Base-by-base conservation (phyloP, 1,140 invertebrate genomes). In the Reticulitermes speratus region DNA sequence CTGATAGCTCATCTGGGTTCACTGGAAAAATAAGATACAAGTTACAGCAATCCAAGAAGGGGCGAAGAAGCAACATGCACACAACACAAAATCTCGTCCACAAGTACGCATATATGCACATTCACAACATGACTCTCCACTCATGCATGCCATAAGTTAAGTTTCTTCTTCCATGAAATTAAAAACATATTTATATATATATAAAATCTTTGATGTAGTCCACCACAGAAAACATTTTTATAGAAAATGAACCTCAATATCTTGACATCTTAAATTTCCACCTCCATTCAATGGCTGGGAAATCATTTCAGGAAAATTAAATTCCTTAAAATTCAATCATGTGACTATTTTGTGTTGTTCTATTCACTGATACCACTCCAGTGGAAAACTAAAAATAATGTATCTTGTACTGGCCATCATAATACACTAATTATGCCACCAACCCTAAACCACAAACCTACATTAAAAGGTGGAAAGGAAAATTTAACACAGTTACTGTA, bases 81-180 rank as follows among this genome's bases (percentile, higher is more conserved):
- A 75, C 65, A 75, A 75, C 65, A 75, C 65, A 30, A 75, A 30
- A 25, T 75, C 65, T 75, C 65, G n/a, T 75, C 65, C 65, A 8
- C 65, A 75, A 75, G 25, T 75, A 75, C n/a, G n/a, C n/a, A 75
- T 30, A 30, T 16, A 14, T 75, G 65, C n/a, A 75, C 65, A 75
- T 30, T 75, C 65, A 75, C 65, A 75, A 75, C 65, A 75, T 6
- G 1, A 30, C 65, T 75, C 21, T 23, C 14, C 59, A 59, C 14
- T 59, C 65, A 75, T 75, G 65, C 65, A 75, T 75, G 65, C 65
- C 65, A 75, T 75, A 75, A 75, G 65, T 75, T 75, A 75, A n/a
- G 65, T 75, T 75, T 75, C 65, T 75, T 75, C n/a, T 30, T 75
- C n/a, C 65, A 75, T 30, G 25, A 75, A 75, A 75, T 75, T 25